Conservation (phyloP, 1,140 invertebrate species). For the Drosophila sp. region DNA sequence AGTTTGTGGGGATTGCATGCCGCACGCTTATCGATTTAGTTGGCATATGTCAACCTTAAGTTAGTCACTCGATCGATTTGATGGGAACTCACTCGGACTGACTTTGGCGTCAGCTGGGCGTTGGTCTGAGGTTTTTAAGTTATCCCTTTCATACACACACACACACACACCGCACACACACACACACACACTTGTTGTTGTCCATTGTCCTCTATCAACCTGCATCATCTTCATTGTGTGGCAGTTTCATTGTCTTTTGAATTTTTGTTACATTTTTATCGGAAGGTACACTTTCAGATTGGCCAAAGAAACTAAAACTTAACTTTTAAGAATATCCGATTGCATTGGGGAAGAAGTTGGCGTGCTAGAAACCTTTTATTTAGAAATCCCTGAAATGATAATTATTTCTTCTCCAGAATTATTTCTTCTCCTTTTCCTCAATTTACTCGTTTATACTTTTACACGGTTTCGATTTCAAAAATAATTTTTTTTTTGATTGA, state of each 20-base stretch:
- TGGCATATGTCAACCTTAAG: conserved; percentile 49
- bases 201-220: conserved; percentile 1
- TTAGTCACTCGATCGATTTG: conserved; percentile 52
- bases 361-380: too few relatives aligned
- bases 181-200: conserved; percentile 27
- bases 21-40: conserved; percentile 47
- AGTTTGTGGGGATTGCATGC: conserved; percentile 45
- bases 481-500: too few relatives aligned
- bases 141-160: neutral
- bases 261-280: conserved; percentile 6
- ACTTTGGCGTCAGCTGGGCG: conserved; percentile 47
- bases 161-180: neutral
- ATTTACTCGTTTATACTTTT: too few relatives aligned
- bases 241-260: neutral
- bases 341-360: neutral
- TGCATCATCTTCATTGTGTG: conserved; percentile 26
- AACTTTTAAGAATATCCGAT: neutral
- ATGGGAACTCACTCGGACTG: neutral
- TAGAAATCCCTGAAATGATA: too few relatives aligned
- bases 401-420: too few relatives aligned
- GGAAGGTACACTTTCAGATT: neutral
- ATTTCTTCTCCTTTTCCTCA: too few relatives aligned
- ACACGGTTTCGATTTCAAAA: too few relatives aligned
- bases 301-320: neutral
- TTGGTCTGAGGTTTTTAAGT: conserved; percentile 20